These are phyloP conservation scores for Meandrusa payeni DNA, from an alignment of 2,888 invertebrate species.

Conservation along the genomic window DNA sequence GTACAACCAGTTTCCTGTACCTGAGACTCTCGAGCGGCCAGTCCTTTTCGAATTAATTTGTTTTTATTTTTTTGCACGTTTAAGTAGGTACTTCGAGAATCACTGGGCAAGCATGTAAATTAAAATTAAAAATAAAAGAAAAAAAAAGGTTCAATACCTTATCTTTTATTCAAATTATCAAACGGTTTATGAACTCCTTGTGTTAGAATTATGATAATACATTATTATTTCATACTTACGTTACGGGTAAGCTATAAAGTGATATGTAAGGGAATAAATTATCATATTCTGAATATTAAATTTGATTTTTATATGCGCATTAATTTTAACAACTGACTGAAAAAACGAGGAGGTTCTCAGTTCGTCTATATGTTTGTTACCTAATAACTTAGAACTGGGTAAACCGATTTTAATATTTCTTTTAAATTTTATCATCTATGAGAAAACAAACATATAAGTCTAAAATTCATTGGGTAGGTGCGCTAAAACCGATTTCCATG, in stretches of 20 bases:
- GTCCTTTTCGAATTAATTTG: slow-evolving; percentile 7
- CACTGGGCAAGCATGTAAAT: slow-evolving; percentile 1
- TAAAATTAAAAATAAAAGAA: slow-evolving; percentile 6
- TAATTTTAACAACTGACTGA: too few species aligned
- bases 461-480: too few species aligned
- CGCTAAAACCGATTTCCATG: too few species aligned
- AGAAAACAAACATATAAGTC: too few species aligned
- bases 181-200: neutral
- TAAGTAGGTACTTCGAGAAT: slow-evolving; percentile 7
- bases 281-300: too few species aligned
- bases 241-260: slow-evolving; percentile 4
- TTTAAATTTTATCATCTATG: too few species aligned
- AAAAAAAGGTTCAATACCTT: neutral
- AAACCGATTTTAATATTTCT: too few species aligned
- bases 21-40: slow-evolving; percentile 20
- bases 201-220: neutral
- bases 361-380: too few species aligned
- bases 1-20: slow-evolving; percentile 51
- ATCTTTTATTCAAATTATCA: slow-evolving; percentile 4
- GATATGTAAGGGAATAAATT: too few species aligned
- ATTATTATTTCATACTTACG: neutral
- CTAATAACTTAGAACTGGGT: too few species aligned
- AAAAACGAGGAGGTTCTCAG: too few species aligned
- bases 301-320: too few species aligned
- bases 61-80: slow-evolving; percentile 22